Conservation (phyloP, 2,797 vertebrate genomes). For the Jordanella pulchra region DNA sequence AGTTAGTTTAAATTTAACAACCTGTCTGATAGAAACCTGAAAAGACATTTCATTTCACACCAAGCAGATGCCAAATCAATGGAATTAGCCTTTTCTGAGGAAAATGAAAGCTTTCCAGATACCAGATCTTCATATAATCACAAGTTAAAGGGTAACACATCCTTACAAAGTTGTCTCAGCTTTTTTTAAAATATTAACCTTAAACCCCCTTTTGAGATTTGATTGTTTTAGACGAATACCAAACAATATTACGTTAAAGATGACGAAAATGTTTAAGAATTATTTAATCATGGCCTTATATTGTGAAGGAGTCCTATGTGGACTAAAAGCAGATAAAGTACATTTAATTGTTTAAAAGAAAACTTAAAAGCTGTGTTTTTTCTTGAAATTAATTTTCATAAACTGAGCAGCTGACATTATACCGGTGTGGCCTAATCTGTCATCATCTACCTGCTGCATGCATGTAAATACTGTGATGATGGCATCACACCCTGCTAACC, state of each 20-base stretch:
- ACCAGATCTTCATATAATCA: no score
- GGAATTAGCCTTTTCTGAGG: background rate
- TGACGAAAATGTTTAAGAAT: background rate
- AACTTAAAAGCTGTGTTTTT: background rate
- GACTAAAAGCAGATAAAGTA: background rate
- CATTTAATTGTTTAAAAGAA: background rate
- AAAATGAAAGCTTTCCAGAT: background rate
- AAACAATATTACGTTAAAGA: background rate
- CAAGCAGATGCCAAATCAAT: background rate
- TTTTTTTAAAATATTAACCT: no score
- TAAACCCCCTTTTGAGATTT: no score
- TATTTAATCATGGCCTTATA: background rate
- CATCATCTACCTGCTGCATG: slow-evolving; percentile 6
- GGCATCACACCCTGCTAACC: slow-evolving; percentile 41
- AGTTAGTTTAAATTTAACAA: background rate
- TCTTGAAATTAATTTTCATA: background rate
- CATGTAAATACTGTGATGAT: slow-evolving; percentile 26
- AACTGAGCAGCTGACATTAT: background rate
- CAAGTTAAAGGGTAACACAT: no score
- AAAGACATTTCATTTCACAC: background rate
- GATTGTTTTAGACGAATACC: background rate
- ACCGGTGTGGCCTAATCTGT: background rate
- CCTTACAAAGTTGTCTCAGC: no score
- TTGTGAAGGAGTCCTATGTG: background rate
- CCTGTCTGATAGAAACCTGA: background rate